A percentile compares a stretch with the other conserved stretches of the same genome.
These are phyloP conservation scores for Brachyopa scutellaris DNA, from an alignment of 2,888 invertebrate genomes.

Conservation along the genomic window DNA sequence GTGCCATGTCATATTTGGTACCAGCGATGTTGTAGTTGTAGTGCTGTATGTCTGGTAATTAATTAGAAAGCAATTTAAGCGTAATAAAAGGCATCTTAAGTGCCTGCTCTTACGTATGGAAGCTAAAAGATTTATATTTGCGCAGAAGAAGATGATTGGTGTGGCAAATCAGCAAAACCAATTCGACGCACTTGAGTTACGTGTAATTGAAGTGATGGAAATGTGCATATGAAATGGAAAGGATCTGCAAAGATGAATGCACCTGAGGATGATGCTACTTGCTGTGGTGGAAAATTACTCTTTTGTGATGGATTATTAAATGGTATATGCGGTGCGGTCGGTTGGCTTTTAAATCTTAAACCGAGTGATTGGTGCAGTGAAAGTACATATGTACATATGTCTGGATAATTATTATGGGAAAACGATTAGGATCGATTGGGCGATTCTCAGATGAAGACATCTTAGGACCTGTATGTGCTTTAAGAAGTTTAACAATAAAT, in stretches of 20 bases:
- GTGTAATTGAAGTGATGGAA: conserved; percentile 54
- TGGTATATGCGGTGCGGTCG: conserved; percentile 23
- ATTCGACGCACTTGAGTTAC: conserved; percentile 50
- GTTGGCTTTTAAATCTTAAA: not conserved
- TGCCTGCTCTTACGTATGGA: not conserved
- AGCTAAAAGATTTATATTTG: conserved; percentile 67
- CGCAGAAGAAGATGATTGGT: conserved; percentile 59
- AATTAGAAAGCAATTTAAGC: conserved; percentile 71
- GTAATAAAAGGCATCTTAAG: conserved; percentile 45
- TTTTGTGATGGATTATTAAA: conserved; percentile 33
- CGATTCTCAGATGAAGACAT: too few relatives aligned
- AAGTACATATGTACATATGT: too few relatives aligned
- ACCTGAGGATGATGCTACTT: conserved; percentile 48
- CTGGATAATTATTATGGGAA: too few relatives aligned
- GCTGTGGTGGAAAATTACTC: conserved; percentile 60
- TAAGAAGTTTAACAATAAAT: too few relatives aligned
- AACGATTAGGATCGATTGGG: too few relatives aligned
- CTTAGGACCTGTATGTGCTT: too few relatives aligned
- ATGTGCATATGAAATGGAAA: conserved; percentile 6
- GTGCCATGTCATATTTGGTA: conserved; percentile 63
- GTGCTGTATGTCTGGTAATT: conserved; percentile 54
- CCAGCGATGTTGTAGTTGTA: conserved; percentile 17
- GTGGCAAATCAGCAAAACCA: conserved; percentile 55
- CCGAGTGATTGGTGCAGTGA: not conserved
- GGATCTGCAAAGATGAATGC: conserved; percentile 27